Base-by-base conservation (phyloP, 2,797 vertebrate genomes). In the Danionella dracula region DNA sequence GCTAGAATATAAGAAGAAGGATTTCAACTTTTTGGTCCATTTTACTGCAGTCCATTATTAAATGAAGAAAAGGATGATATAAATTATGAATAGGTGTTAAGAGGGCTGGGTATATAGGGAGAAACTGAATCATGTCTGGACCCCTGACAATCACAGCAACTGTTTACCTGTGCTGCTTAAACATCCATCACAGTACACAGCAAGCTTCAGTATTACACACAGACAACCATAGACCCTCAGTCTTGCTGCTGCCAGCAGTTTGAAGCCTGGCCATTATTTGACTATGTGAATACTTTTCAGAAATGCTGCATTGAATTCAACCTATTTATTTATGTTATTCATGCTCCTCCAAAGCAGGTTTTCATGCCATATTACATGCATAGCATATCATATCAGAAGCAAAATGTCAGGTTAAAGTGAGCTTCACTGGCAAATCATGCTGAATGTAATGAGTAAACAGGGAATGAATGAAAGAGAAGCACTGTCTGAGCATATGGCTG, bases 151-250 rank as follows among this genome's bases (percentile, higher is more conserved):
- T 55, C 17, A 21, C 19, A 15, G 29, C 20, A 23, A 44, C 13
- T 55, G 42, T 72, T 72, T 68, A 53, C 44, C 59, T 68, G 48
- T 35, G 42, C 74, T 60, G 59, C 56, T 66, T 69, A 42, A 66
- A 66, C 44, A 51, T 58, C 40, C 10, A 44, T 51, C 56, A 69
- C 50, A 58, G 59, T 15, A 41, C 48, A 44, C 51, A 11, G 44
- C 42, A 61, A 45, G 38, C 50, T 55, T 67, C 46, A 45, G 38
- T 27, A 46, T 10, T 45, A 67, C 37, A 34, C 23, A 15, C 19
- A 29, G 8, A 27, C 51, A 55, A 35, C 34, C 35, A 51, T 46
- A 62, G 40, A 15, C 46, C 16, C 3, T 12, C 15, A 50, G 9
- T 62, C 41, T n/a, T 34, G 29, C 38, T 15, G 8, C 40, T 15